Base-by-base conservation (phyloP, 1,140 invertebrate genomes). In the Galleria mellonella region DNA sequence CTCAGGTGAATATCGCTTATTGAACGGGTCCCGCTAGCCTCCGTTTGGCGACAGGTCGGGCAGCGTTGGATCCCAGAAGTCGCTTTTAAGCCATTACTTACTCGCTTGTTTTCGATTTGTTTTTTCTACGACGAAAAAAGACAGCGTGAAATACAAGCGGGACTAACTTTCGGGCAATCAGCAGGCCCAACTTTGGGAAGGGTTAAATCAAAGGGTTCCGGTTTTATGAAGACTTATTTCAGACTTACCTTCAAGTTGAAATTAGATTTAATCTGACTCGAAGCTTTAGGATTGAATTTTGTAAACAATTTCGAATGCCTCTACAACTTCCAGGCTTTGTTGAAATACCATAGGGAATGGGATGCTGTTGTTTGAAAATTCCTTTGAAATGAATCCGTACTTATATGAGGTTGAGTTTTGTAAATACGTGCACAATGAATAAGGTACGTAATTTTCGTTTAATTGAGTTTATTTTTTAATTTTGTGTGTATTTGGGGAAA, bases 201-300 rank as follows among this genome's bases (percentile, higher is more conserved):
- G 78, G 82, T 83, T 83, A 83, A 85, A 85, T 85, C 82, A 83
- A 85, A 85, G 79, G 75, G 78, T 72, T 77, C 72, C 73, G 81
- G 76, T 84, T 84, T 84, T 83, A 84, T 83, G 77, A 83, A 83
- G 82, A 83, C 82, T 85, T 85, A 83, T 85, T 85, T 85, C 72
- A 82, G 82, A 85, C 77, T 85, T 85, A 85, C 82, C 82, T 83
- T 78, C 65, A 75, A 85, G 75, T 85, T 85, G 82, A 83, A 85
- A 85, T 85, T 85, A 85, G 82, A 85, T 85, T 85, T 85, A 83
- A 83, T 83, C 82, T 83, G 82, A 66, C 75, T 74, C 78, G 76
- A 72, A 81, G 77, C 76, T 85, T 83, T 75, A 81, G 76, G 82
- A 83, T 85, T 85, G 78, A 83, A 85, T 85, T 85, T 83, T 85